phyloP scores from a whole-genome alignment of 2,888 invertebrate genomes.

The Nowickia ferox region DNA sequence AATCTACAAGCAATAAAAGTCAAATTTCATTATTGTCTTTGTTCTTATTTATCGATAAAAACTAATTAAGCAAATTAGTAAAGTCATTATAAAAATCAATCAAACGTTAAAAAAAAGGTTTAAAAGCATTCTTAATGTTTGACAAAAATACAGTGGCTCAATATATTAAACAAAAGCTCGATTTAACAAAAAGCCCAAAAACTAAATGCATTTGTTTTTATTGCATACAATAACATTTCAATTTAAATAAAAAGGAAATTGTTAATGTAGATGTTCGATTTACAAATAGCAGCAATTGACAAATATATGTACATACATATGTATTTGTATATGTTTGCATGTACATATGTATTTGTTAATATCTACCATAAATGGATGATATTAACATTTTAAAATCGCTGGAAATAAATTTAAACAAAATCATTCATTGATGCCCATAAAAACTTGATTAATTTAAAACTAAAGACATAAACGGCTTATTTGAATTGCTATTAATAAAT shows the following conservation, averaged over 20 bases:
- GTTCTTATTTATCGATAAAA: constrained; percentile 41
- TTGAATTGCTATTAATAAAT: constrained; percentile 8
- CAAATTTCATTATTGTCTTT: constrained; percentile 28
- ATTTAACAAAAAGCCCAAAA: constrained; percentile 9
- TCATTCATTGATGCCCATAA: constrained; percentile 55
- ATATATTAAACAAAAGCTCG: constrained; percentile 23
- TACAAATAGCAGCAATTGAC: constrained; percentile 14
- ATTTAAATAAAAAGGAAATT: constrained; percentile 32
- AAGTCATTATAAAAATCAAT: constrained; percentile 66
- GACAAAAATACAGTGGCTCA: constrained; percentile 53
- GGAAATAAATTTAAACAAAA: constrained; percentile 35
- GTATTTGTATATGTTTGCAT: no score
- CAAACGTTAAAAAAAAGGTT: constrained; percentile 51
- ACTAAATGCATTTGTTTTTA: constrained; percentile 25
- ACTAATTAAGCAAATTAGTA: constrained; percentile 66
- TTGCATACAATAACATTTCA: constrained; percentile 31
- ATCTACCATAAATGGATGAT: constrained; percentile 17
- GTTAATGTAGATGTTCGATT: not conserved
- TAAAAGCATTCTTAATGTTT: constrained; percentile 2
- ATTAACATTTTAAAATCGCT: constrained; percentile 37
- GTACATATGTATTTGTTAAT: not conserved
- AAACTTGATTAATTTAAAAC: constrained; percentile 33
- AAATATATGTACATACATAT: not conserved
- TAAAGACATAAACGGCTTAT: constrained; percentile 20
- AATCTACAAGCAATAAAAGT: constrained; percentile 38